Base-by-base conservation (phyloP, 2,113 vertebrate genomes). In the Cyanoderma ruficeps region DNA sequence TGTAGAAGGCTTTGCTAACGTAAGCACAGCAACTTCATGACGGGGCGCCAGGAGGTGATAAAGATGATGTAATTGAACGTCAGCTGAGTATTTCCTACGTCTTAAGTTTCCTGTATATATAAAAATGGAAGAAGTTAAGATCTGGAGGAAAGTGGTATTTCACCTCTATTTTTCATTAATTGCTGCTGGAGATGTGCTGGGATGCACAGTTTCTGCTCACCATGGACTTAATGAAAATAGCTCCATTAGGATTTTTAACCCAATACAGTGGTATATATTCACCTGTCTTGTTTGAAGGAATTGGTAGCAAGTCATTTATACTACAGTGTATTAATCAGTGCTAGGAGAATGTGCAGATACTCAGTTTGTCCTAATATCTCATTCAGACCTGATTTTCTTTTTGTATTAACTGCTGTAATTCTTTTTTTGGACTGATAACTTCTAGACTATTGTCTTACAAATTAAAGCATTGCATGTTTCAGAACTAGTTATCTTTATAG, bases 51-150 rank as follows among this genome's bases (percentile, higher is more conserved):
- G 79, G 65, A 63, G 67, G 18, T 75, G 83, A 68, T 7, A 41
- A 39, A 49, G 52, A 6, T 87, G 81, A 87, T 0, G 47, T 84
- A 18, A 83, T 21, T 31, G 15, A 8, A 57, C 16, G 2, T 87
- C 81, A 88, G 57, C 53, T 6, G 16, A 56, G 31, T 11, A 2
- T 74, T 90, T 42, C 0, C 0, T 41, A 1, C 4, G 0, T 50
- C 30, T 49, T 8, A 13, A 68, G n/a, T 47, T 59, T 75, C 28
- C 64, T 16, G 3, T 53, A 2, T 74, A 46, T 47, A 6, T 78
- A 25, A 47, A 89, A 76, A 63, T 0, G 1, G 3, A 31, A 75
- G 47, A 35, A 71, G 33, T 57, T 35, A 61, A 39, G 75, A 75
- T 59, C 3, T 35, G n/a, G 64, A 39, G n/a, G 20, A 35, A 13